phyloP scores from a whole-genome alignment of 2,113 vertebrate species.

The Oncorhynchus tshawytscha region DNA sequence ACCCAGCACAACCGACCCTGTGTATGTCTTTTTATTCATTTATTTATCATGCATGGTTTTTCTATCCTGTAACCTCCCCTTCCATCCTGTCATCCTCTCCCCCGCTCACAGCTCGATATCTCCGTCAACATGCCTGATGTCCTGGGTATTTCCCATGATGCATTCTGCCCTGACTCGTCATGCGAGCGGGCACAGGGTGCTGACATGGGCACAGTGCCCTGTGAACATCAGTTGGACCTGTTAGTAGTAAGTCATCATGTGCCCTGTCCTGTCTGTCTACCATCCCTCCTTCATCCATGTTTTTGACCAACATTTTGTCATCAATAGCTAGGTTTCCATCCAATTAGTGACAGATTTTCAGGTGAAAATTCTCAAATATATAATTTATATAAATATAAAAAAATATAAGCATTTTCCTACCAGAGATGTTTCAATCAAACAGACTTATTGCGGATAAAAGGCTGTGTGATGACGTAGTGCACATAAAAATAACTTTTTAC shows the following conservation, averaged over 20 bases:
- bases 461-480: too few species aligned
- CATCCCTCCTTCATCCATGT: background rate
- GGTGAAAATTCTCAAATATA: too few species aligned
- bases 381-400: too few species aligned
- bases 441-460: too few species aligned
- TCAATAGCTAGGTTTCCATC: too few species aligned
- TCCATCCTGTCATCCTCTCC: slow-evolving; percentile 1
- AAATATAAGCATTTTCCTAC: too few species aligned
- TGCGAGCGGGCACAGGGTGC: slow-evolving; percentile 49
- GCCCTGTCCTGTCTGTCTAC: background rate
- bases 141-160: slow-evolving; percentile 69
- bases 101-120: slow-evolving; percentile 82
- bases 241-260: slow-evolving; percentile 75
- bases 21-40: slow-evolving; percentile 16
- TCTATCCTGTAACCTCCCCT: slow-evolving; percentile 53
- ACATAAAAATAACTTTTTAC: too few species aligned
- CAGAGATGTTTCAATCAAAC: too few species aligned
- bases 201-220: slow-evolving; percentile 51
- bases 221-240: slow-evolving; percentile 69
- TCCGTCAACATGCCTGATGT: slow-evolving; percentile 75
- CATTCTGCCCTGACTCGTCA: slow-evolving; percentile 50
- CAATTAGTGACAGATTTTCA: too few species aligned
- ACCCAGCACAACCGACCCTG: background rate
- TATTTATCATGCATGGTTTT: slow-evolving; percentile 40
- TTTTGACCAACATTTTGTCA: too few species aligned